phyloP scores from a whole-genome alignment of 1,140 invertebrate species.

The Drosophila athabasca region DNA sequence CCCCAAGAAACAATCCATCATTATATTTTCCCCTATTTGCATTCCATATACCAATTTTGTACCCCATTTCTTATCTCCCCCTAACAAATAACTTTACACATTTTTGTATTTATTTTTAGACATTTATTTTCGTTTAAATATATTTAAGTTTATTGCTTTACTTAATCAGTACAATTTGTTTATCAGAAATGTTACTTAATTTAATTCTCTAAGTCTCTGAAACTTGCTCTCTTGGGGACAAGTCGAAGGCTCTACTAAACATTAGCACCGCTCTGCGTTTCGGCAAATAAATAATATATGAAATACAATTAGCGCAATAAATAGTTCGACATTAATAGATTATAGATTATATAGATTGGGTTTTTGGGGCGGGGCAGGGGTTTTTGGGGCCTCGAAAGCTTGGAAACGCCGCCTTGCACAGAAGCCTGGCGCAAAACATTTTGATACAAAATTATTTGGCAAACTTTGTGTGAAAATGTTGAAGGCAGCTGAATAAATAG shows the following conservation, averaged over 20 bases:
- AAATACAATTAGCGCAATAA: conserved; percentile 62
- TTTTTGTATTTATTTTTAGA: conserved; percentile 39
- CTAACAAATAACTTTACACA: not conserved
- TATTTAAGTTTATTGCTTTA: conserved; percentile 74
- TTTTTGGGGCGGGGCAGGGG: not conserved
- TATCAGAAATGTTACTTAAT: conserved; percentile 45
- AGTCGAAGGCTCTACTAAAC: conserved; percentile 50
- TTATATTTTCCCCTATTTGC: too few species aligned
- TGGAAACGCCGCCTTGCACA: conserved; percentile 47
- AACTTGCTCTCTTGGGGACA: conserved; percentile 23
- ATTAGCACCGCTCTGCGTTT: conserved; percentile 68
- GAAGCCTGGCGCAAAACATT: conserved; percentile 69
- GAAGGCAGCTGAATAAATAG: conserved; percentile 36
- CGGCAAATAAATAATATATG: conserved; percentile 57
- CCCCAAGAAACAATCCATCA: too few species aligned
- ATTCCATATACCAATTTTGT: not conserved
- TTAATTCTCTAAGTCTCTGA: conserved; percentile 42
- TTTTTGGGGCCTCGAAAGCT: conserved; percentile 23
- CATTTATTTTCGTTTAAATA: conserved; percentile 44
- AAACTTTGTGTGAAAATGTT: conserved; percentile 54
- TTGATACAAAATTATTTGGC: conserved; percentile 80
- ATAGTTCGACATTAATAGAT: conserved; percentile 46
- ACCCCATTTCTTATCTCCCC: not conserved
- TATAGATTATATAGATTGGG: not conserved
- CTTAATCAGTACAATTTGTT: conserved; percentile 83